phyloP scores from a whole-genome alignment of 2,888 invertebrate species.

The Synanthedon myopaeformis region DNA sequence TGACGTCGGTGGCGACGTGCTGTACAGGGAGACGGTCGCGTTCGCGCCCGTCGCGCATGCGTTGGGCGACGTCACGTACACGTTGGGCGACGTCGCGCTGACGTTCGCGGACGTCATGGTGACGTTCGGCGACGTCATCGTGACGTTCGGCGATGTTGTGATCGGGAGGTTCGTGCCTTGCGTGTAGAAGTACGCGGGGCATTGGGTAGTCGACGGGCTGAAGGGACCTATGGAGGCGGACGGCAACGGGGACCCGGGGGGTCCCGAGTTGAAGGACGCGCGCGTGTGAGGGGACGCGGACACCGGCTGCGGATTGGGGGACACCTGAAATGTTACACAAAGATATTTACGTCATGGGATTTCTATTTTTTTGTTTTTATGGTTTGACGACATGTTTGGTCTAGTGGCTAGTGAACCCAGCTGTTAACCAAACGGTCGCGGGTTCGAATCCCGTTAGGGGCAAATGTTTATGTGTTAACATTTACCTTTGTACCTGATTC shows the following conservation, averaged over 20 bases:
- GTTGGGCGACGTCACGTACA: background rate
- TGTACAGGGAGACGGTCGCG: background rate
- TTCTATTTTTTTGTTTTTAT: no score
- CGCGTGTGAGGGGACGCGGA: conserved; percentile 43
- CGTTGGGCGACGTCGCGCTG: background rate
- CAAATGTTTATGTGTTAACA: no score
- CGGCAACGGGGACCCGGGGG: conserved; percentile 19
- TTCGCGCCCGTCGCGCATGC: background rate
- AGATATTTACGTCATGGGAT: background rate
- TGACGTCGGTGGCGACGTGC: background rate
- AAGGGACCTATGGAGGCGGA: background rate
- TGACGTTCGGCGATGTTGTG: background rate
- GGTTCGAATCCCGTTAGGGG: no score
- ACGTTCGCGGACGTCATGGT: background rate
- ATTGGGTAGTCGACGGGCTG: background rate
- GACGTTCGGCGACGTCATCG: background rate
- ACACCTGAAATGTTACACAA: conserved; percentile 32
- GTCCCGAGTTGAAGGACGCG: conserved; percentile 29
- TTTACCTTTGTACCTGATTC: no score
- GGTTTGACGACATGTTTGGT: no score
- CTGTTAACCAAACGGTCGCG: no score
- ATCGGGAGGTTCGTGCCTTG: background rate
- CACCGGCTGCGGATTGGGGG: conserved; percentile 43
- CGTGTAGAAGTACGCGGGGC: background rate
- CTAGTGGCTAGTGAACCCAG: no score